A percentile compares a stretch with the other conserved stretches of the same genome.
phyloP scores from a whole-genome alignment of 2,797 vertebrate species.

The Poecilia wingei region DNA sequence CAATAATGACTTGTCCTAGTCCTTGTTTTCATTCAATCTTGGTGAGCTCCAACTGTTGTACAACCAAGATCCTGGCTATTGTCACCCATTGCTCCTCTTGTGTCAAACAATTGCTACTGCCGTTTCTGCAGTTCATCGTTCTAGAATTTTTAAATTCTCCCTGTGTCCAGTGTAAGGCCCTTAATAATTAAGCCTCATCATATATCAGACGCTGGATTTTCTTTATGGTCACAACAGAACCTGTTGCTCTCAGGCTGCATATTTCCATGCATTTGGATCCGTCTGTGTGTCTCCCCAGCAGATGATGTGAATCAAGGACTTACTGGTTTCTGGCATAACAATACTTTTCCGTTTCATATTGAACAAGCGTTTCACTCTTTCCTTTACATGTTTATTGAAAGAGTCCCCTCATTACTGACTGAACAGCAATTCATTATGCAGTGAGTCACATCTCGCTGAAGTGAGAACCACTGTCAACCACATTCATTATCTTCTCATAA shows the following conservation, averaged over 20 bases:
- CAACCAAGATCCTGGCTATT: not conserved
- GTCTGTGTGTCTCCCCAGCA: not conserved
- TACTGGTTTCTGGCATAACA: not conserved
- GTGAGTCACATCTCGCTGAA: constrained; percentile 6
- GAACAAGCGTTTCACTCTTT: not conserved
- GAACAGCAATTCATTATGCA: constrained; percentile 8
- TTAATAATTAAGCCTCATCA: not conserved
- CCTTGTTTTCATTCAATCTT: not conserved
- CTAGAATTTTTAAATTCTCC: not conserved
- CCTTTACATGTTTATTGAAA: constrained; percentile 3
- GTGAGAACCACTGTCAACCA: constrained; percentile 1
- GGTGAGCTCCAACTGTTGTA: not conserved
- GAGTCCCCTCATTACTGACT: not conserved
- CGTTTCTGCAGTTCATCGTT: not conserved
- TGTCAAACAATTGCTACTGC: not conserved
- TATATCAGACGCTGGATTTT: not conserved
- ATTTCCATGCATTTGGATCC: not conserved
- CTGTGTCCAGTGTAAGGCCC: not conserved
- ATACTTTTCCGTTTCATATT: not conserved
- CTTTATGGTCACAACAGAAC: not conserved
- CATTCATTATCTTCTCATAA: constrained; percentile 14
- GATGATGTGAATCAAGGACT: not conserved
- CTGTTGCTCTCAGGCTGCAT: not conserved
- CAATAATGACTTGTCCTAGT: not conserved
- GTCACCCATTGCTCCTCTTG: not conserved